phyloP scores from a whole-genome alignment of 2,888 invertebrate genomes.

The Pherbina coryleti region DNA sequence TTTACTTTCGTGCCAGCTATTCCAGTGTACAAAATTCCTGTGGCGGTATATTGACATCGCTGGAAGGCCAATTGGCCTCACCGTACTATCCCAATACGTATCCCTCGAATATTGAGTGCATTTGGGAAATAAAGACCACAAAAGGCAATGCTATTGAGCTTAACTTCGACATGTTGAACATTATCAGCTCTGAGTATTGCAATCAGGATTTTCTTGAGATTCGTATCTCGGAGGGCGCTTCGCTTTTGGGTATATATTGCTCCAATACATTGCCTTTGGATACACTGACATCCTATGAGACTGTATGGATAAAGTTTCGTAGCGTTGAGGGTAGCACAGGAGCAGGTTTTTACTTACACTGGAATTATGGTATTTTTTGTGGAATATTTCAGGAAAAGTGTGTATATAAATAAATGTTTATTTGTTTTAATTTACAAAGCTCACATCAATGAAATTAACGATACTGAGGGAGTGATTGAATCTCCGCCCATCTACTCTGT shows the following conservation, averaged over 20 bases:
- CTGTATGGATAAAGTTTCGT: constrained; percentile 84
- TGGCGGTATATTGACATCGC: constrained; percentile 77
- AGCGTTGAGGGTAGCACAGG: constrained; percentile 72
- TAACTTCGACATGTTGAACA: constrained; percentile 77
- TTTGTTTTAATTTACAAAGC: constrained; percentile 48
- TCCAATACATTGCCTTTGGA: constrained; percentile 73
- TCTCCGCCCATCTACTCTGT: constrained; percentile 58
- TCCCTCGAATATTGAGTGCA: constrained; percentile 78
- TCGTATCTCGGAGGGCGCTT: constrained; percentile 75
- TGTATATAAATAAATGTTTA: neutral
- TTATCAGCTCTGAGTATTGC: constrained; percentile 81
- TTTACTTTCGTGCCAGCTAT: constrained; percentile 68
- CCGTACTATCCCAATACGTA: constrained; percentile 81
- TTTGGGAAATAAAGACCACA: constrained; percentile 78
- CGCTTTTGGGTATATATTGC: constrained; percentile 81
- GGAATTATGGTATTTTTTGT: constrained; percentile 73
- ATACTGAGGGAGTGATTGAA: constrained; percentile 56
- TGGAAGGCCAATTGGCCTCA: constrained; percentile 76
- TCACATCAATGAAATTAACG: constrained; percentile 59
- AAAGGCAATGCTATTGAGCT: constrained; percentile 80
- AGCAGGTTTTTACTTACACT: constrained; percentile 83
- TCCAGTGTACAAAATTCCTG: constrained; percentile 73
- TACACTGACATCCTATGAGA: constrained; percentile 73
- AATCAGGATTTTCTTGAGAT: constrained; percentile 89
- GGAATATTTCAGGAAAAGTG: neutral